A percentile compares a stretch with the other conserved stretches of the same genome.
Conservation (phyloP, 64 coral and sea anemone species). For the Orbicella faveolata region DNA sequence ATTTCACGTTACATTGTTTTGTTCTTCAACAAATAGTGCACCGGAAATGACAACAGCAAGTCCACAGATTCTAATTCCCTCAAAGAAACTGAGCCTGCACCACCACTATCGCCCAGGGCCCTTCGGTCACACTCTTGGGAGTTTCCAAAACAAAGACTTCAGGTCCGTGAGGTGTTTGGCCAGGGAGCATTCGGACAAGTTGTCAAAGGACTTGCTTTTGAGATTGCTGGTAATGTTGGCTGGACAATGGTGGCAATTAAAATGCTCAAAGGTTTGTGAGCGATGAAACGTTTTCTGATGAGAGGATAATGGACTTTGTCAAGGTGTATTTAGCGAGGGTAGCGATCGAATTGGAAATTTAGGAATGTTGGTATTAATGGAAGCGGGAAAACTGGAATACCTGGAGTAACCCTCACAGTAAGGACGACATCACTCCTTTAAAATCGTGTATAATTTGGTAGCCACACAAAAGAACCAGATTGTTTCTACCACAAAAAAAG, state of each 20-base stretch:
- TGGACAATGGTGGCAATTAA: not conserved
- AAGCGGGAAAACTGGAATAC: too few species aligned
- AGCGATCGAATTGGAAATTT: too few species aligned
- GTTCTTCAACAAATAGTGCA: not conserved
- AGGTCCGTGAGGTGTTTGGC: not conserved
- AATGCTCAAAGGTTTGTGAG: not conserved
- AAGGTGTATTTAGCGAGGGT: too few species aligned
- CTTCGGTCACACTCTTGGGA: not conserved
- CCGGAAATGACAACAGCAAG: not conserved
- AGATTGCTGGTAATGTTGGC: not conserved
- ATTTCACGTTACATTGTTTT: too few species aligned
- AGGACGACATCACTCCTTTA: too few species aligned
- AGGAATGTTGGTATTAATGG: too few species aligned
- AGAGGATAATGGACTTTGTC: too few species aligned
- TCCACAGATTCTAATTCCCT: not conserved
- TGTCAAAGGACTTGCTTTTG: not conserved
- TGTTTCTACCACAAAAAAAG: too few species aligned
- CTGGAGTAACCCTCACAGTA: too few species aligned
- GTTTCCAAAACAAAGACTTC: not conserved
- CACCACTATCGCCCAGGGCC: not conserved
- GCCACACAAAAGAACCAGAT: too few species aligned
- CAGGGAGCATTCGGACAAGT: conserved; percentile 1
- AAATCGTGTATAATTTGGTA: too few species aligned
- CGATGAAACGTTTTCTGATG: not conserved
- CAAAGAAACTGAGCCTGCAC: not conserved